Evolutionary conservation across 2,797 vertebrate genomes (phyloP).

Genomic region (Ctenopoma kingsleyae): DNA sequence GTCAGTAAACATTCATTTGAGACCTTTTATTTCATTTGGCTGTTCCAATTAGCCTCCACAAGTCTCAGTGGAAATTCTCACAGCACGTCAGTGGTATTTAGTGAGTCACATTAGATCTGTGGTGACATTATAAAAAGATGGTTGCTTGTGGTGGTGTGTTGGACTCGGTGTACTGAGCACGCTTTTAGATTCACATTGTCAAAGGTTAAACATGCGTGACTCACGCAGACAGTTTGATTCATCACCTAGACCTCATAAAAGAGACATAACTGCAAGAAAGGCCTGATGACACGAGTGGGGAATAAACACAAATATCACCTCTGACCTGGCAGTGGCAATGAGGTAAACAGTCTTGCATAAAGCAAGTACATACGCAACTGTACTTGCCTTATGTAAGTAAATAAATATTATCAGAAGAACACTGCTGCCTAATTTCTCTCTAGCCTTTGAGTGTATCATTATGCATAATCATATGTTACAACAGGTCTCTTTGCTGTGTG

Average conservation of each 20-base stretch:
- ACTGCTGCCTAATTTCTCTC: not conserved
- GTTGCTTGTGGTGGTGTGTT: conserved; percentile 29
- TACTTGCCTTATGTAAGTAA: not conserved
- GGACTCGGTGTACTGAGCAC: conserved; percentile 19
- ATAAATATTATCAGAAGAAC: not conserved
- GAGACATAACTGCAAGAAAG: conserved; percentile 37
- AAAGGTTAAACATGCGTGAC: conserved; percentile 59
- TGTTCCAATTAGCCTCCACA: conserved; percentile 40
- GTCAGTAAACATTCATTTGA: conserved; percentile 69
- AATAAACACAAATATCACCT: conserved; percentile 60
- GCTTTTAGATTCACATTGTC: conserved; percentile 61
- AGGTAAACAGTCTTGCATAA: conserved; percentile 15
- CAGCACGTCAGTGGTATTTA: conserved; percentile 29
- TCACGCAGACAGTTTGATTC: conserved; percentile 52
- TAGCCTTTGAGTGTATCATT: too few species aligned
- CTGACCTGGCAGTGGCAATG: conserved; percentile 54
- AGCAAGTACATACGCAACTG: not conserved
- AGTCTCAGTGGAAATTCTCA: conserved; percentile 42
- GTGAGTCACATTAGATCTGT: conserved; percentile 41
- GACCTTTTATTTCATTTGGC: conserved; percentile 66
- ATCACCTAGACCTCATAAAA: conserved; percentile 59
- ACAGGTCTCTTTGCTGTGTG: not conserved
- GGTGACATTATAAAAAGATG: conserved; percentile 68
- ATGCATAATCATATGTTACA: not conserved
- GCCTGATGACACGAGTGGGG: conserved; percentile 38